A percentile compares a stretch with the other conserved stretches of the same genome.
Evolutionary conservation across 2,113 vertebrate genomes (phyloP).

Genomic region (Dasypus novemcinctus): DNA sequence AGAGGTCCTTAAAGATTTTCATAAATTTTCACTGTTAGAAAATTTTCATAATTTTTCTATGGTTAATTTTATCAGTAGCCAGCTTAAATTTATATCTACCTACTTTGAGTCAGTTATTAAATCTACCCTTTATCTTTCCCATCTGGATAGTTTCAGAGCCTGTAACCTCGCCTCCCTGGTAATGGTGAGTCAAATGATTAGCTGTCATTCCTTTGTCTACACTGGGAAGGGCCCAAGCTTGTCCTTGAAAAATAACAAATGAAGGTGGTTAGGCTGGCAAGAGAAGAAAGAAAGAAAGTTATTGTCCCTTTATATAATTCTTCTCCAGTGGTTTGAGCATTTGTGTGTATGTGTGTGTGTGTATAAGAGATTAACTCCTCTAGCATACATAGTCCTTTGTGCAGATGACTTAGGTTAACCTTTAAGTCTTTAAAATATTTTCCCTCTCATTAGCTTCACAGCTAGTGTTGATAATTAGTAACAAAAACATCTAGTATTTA

Average conservation of each 20-base stretch:
- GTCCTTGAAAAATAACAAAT: constrained; percentile 35
- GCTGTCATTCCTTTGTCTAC: not conserved
- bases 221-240: not conserved
- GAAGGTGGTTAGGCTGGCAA: not conserved
- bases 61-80: not conserved
- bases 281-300: not conserved
- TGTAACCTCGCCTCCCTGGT: not conserved
- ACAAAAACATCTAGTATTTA: not conserved
- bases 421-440: constrained; percentile 42
- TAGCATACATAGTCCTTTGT: not conserved
- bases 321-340: not conserved
- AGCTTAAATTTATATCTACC: not conserved
- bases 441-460: not conserved
- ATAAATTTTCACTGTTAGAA: constrained; percentile 1
- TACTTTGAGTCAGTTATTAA: not conserved
- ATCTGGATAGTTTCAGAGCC: not conserved
- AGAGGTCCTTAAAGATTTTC: not conserved
- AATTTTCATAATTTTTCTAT: not conserved
- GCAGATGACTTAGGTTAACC: not conserved
- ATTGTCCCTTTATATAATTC: not conserved
- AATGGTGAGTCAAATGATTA: not conserved
- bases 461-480: not conserved
- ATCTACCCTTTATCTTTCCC: not conserved
- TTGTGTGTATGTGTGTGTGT: not conserved
- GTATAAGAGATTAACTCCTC: not conserved